Evolutionary conservation across 2,888 invertebrate genomes (phyloP).

Genomic region (Galeopsomyia nigrocyanea): DNA sequence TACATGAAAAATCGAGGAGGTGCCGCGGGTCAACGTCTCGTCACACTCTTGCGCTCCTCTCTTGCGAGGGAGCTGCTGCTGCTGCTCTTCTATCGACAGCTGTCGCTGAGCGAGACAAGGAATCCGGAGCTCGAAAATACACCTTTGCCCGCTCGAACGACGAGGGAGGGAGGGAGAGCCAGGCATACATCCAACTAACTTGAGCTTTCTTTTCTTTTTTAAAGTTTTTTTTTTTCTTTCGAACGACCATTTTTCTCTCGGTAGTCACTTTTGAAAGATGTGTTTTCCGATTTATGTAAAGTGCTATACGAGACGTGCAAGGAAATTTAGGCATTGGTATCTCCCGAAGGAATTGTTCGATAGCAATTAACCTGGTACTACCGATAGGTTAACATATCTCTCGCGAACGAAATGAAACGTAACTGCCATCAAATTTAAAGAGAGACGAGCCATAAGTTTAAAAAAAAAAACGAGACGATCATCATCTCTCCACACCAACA

Average conservation of each 20-base stretch:
- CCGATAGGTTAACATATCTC: too few species aligned
- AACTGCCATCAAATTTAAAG: too few species aligned
- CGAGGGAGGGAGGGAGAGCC: slow-evolving; percentile 55
- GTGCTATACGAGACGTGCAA: too few species aligned
- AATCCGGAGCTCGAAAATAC: slow-evolving; percentile 63
- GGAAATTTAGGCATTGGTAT: too few species aligned
- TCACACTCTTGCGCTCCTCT: slow-evolving; percentile 7
- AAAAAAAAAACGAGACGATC: too few species aligned
- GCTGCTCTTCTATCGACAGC: neutral
- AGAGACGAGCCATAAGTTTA: too few species aligned
- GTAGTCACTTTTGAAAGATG: neutral
- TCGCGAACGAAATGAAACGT: too few species aligned
- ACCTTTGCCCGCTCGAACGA: slow-evolving; percentile 47
- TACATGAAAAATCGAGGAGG: too few species aligned
- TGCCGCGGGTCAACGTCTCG: slow-evolving; percentile 37
- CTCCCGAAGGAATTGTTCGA: too few species aligned
- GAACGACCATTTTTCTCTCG: neutral
- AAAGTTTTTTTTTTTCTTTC: slow-evolving; percentile 4
- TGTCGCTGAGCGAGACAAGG: slow-evolving; percentile 37
- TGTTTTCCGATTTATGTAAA: too few species aligned
- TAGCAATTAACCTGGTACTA: too few species aligned
- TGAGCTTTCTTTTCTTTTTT: slow-evolving; percentile 14
- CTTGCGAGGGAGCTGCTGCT: slow-evolving; percentile 2
- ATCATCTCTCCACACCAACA: too few species aligned
- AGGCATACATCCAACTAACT: slow-evolving; percentile 63